Evolutionary conservation across 2,113 vertebrate genomes (phyloP), one percentile per base, ranked within the genome.

Genomic region (Sphaerodactylus townsendi): DNA sequence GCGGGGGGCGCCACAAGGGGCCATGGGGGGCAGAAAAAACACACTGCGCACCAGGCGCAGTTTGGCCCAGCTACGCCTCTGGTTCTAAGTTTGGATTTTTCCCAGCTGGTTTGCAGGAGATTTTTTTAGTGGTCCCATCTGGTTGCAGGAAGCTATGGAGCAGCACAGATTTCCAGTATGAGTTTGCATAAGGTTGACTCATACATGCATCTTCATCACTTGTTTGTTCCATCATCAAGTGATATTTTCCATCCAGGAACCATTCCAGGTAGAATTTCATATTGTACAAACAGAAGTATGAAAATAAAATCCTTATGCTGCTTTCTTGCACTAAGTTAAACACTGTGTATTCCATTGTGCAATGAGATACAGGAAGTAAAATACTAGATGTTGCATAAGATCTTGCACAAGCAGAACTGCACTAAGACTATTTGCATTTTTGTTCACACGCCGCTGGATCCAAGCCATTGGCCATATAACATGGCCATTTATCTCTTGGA

Each of bases 321-420:
- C n/a, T 77, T 56, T 85, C 76, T 28, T 56, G 53, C 9, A 6
- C 53, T 56, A 56, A 56, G 19, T 21, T 56, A 23, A 56, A 19
- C 19, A 56, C 48, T 84, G 81, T 73, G 72, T 87, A 88, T n/a
- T 73, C 33, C 77, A 77, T 56, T 21, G 53, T 56, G 19, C 53
- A 21, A 23, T 56, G 53, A 56, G 53, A 21, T 21, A 56, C 7
- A 56, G 53, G 53, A 56, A 56, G 53, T 17, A 56, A 56, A 56
- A 19, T 56, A 19, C 19, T 56, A 56, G 53, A 23, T 56, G 21
- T 56, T 56, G 53, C 21, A 23, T 23, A 56, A 53, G 50, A 19
- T 56, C 19, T 56, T 56, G 53, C 53, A 56, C 53, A 56, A 56
- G 19, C 53, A 21, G 21, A 56, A 56, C 53, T 56, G 21, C 53